Conservation (phyloP, 92 coral and sea anemone genomes). For the Chrysogorgia sp. region DNA sequence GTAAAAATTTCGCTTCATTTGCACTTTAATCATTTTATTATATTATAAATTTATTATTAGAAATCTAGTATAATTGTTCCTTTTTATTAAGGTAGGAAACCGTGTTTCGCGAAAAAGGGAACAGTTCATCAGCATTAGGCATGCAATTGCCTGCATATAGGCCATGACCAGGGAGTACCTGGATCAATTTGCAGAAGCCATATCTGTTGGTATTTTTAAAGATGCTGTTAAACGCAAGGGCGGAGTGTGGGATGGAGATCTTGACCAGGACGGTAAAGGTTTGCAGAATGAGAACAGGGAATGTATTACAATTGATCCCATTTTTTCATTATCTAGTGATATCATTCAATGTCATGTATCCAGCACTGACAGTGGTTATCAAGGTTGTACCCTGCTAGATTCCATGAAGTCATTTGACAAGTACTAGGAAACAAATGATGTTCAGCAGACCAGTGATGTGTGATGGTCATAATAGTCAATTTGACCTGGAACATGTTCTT, state of each 20-base stretch:
- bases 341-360: slow-evolving; percentile 28
- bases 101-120: slow-evolving; percentile 21
- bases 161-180: slow-evolving; percentile 21
- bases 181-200: slow-evolving; percentile 36
- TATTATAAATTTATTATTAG: too few species aligned
- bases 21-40: too few species aligned
- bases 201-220: slow-evolving; percentile 10
- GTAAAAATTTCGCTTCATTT: too few species aligned
- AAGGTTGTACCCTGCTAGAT: slow-evolving; percentile 25
- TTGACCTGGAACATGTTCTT: too few species aligned
- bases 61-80: neutral
- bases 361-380: slow-evolving; percentile 21
- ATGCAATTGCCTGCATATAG: slow-evolving; percentile 23
- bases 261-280: slow-evolving; percentile 22
- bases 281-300: slow-evolving; percentile 23
- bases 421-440: slow-evolving; percentile 4
- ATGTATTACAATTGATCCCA: slow-evolving; percentile 26
- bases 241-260: slow-evolving; percentile 28
- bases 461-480: slow-evolving; percentile 26
- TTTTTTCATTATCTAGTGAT: slow-evolving; percentile 27
- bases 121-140: slow-evolving; percentile 19
- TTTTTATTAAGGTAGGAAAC: neutral
- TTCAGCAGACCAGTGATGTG: slow-evolving; percentile 27
- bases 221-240: slow-evolving; percentile 10
- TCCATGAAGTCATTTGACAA: slow-evolving; percentile 26